Percentiles rank a stretch among this genome's conserved stretches.
Evolutionary conservation across 2,113 vertebrate species (phyloP).

Genomic region (Pyrgilauda ruficollis): DNA sequence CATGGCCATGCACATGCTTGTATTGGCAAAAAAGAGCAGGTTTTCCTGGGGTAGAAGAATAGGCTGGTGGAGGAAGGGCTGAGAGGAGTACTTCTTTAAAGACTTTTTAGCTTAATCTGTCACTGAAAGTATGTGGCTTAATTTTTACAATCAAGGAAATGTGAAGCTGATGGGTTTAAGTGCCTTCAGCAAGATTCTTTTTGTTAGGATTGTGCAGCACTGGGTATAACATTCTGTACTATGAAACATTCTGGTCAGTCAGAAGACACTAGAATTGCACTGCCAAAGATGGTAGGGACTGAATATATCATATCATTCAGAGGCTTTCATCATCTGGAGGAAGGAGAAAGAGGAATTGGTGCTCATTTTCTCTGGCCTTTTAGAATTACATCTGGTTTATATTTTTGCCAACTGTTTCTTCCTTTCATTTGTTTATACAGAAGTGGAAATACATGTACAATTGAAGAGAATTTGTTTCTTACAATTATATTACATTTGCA

Average conservation of each 20-base stretch:
- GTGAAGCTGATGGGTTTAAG: neutral
- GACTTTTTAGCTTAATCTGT: neutral
- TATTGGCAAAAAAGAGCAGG: neutral
- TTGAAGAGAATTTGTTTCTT: neutral
- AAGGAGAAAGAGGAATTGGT: neutral
- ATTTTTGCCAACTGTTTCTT: neutral
- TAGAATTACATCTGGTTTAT: neutral
- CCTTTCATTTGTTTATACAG: neutral
- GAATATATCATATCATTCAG: neutral
- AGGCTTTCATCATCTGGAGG: neutral
- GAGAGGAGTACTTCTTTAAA: neutral
- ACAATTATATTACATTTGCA: neutral
- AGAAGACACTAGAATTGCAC: neutral
- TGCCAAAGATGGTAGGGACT: neutral
- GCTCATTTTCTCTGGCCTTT: neutral
- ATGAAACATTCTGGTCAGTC: neutral
- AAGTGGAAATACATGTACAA: neutral
- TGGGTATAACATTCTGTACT: neutral
- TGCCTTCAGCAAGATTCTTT: neutral
- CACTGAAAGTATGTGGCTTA: neutral
- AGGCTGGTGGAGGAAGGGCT: neutral
- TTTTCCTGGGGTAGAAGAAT: neutral
- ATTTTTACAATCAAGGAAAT: neutral
- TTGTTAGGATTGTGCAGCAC: neutral
- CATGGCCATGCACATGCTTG: neutral